Conservation (phyloP, 2,113 vertebrate genomes). For the Macroglossus sobrinus region DNA sequence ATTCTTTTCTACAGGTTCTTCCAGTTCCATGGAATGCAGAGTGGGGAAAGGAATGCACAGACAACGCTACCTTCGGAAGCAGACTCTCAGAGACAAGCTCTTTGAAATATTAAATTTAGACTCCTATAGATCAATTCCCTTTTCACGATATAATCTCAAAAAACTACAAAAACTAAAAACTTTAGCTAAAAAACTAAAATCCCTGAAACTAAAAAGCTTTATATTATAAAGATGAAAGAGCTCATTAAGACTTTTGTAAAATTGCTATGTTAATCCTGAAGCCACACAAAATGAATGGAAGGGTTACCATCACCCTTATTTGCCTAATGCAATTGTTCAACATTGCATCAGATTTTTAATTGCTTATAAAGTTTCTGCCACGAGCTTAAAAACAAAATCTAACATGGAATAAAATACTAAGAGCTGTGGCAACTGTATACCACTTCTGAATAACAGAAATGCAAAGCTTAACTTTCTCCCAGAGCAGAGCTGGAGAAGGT, state of each 20-base stretch:
- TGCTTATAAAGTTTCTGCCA: not conserved
- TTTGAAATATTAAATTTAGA: not conserved
- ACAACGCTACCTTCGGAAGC: not conserved
- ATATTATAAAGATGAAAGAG: not conserved
- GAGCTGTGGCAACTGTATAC: not conserved
- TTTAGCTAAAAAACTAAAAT: not conserved
- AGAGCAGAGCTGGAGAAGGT: not conserved
- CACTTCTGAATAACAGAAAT: not conserved
- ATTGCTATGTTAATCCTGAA: not conserved
- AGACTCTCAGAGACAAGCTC: not conserved
- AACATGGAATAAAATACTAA: not conserved
- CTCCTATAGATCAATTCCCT: not conserved
- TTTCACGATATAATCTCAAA: not conserved
- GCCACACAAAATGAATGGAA: not conserved
- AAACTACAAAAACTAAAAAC: not conserved
- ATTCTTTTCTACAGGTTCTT: slow-evolving; percentile 46
- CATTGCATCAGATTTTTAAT: not conserved
- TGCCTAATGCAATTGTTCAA: not conserved
- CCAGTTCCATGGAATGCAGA: not conserved
- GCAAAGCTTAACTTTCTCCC: not conserved
- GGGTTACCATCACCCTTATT: not conserved
- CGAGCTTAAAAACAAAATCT: not conserved
- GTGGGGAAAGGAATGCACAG: not conserved
- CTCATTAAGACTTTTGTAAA: not conserved
- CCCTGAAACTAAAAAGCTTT: not conserved